Conservation (phyloP, 2,888 invertebrate species). For the Orthosia gothica region DNA sequence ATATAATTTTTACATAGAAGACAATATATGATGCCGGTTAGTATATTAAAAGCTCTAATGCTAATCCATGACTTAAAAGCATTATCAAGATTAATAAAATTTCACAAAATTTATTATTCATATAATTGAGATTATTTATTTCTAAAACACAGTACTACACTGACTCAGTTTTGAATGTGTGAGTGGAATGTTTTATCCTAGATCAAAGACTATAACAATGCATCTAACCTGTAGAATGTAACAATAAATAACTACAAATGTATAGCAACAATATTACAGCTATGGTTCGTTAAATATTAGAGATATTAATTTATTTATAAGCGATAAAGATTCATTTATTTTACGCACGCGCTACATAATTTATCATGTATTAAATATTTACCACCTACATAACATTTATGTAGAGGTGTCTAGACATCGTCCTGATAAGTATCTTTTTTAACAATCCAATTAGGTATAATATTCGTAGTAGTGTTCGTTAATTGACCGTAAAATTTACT, state of each 20-base stretch:
- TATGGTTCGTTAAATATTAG: slow-evolving; percentile 51
- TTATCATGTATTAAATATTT: slow-evolving; percentile 60
- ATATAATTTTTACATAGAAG: slow-evolving; percentile 43
- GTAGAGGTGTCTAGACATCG: slow-evolving; percentile 47
- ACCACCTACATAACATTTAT: slow-evolving; percentile 69
- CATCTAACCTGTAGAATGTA: slow-evolving; percentile 58
- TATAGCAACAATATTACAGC: slow-evolving; percentile 62
- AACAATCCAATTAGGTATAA: slow-evolving; percentile 56
- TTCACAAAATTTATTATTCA: slow-evolving; percentile 31
- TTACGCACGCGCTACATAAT: slow-evolving; percentile 49
- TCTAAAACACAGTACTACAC: slow-evolving; percentile 54
- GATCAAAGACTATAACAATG: slow-evolving; percentile 61
- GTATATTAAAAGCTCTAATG: slow-evolving; percentile 71
- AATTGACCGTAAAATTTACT: slow-evolving; percentile 79
- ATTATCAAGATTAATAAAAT: slow-evolving; percentile 58
- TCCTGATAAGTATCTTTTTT: slow-evolving; percentile 50
- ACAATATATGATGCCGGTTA: slow-evolving; percentile 57
- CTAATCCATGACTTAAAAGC: slow-evolving; percentile 73
- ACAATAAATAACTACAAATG: slow-evolving; percentile 64
- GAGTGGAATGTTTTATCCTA: slow-evolving; percentile 81
- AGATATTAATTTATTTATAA: slow-evolving; percentile 45
- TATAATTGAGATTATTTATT: slow-evolving; percentile 45
- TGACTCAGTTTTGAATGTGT: slow-evolving; percentile 69
- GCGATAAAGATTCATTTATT: slow-evolving; percentile 32
- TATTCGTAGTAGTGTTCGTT: slow-evolving; percentile 67